These are phyloP conservation scores for Holacanthella duospinosa DNA, from an alignment of 2,888 invertebrate species.

Conservation along the genomic window DNA sequence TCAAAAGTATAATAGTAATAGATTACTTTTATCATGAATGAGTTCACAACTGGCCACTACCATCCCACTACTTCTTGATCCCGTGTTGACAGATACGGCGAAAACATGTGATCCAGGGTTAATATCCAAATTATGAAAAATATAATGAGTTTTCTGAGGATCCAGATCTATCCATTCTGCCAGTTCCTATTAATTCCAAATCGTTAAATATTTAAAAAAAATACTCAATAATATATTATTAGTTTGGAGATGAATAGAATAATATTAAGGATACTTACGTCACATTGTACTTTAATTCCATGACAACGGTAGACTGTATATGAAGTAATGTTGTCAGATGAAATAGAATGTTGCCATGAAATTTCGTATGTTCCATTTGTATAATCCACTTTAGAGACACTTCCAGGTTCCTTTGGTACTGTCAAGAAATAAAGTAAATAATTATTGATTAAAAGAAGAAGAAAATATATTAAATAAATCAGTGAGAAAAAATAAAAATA, in stretches of 20 bases:
- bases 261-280: too few relatives aligned
- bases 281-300: background rate
- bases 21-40: conserved; percentile 43
- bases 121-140: background rate
- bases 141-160: background rate
- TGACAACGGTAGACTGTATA: conserved; percentile 70
- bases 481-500: too few relatives aligned
- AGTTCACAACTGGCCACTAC: conserved; percentile 70
- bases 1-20: too few relatives aligned
- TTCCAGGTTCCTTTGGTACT: conserved; percentile 48
- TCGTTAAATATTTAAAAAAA: background rate
- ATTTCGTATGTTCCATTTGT: conserved; percentile 61
- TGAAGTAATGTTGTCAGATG: conserved; percentile 41
- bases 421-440: conserved; percentile 23
- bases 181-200: background rate
- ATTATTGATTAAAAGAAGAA: background rate
- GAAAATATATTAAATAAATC: too few relatives aligned
- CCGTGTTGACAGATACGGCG: conserved; percentile 68
- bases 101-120: conserved; percentile 43
- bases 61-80: conserved; percentile 65
- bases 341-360: conserved; percentile 53
- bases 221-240: background rate
- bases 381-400: conserved; percentile 62
- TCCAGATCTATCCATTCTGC: background rate
- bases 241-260: too few relatives aligned